These are phyloP conservation scores for Muscicapa comitata DNA, from an alignment of 2,797 vertebrate genomes.

Conservation along the genomic window DNA sequence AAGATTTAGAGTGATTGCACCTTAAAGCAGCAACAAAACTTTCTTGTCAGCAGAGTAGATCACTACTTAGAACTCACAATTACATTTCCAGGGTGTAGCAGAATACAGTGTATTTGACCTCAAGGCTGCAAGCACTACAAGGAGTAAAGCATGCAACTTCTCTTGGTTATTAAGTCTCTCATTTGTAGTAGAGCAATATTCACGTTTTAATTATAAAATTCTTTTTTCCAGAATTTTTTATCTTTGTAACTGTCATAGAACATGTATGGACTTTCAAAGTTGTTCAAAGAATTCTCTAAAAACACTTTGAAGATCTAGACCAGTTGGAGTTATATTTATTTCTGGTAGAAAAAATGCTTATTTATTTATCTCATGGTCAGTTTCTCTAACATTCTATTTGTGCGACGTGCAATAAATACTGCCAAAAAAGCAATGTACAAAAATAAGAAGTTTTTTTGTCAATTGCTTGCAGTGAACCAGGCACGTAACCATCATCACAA, in stretches of 20 bases:
- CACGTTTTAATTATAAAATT: neutral
- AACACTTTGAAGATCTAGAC: neutral
- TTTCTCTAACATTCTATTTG: neutral
- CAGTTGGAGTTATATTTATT: neutral
- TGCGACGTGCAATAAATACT: neutral
- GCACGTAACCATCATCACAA: neutral
- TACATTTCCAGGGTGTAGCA: neutral
- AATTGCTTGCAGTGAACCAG: neutral
- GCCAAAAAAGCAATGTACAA: conserved; percentile 27
- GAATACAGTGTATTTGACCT: neutral
- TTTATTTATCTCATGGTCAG: neutral
- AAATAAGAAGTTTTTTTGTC: neutral
- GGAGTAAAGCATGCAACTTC: neutral
- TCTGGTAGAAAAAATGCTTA: neutral
- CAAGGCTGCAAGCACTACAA: neutral
- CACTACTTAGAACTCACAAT: neutral
- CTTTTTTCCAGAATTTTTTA: neutral
- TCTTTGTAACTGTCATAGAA: neutral
- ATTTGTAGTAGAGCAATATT: neutral
- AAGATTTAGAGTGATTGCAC: neutral
- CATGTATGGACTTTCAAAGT: neutral
- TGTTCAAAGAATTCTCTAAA: neutral
- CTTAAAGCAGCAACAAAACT: neutral
- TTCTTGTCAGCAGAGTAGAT: neutral
- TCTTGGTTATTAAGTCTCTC: neutral